phyloP scores from a whole-genome alignment of 2,888 invertebrate species.

The Standfussiana lucernea region DNA sequence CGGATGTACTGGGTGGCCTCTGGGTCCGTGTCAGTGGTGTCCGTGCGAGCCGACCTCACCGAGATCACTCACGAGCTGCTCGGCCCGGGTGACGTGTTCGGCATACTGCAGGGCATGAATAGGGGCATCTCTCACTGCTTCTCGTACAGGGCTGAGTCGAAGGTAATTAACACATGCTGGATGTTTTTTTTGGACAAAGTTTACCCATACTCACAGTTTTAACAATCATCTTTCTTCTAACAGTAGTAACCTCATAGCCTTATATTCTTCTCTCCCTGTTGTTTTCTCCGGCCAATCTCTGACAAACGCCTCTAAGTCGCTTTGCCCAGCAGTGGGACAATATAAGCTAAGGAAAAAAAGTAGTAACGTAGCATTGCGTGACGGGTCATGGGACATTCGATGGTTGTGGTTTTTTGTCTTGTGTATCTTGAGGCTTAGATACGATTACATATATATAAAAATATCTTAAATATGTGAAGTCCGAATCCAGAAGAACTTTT shows the following conservation, averaged over 20 bases:
- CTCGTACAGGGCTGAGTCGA: conserved; percentile 88
- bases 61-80: conserved; percentile 88
- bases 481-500: neutral
- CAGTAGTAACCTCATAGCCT: too few species aligned
- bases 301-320: too few species aligned
- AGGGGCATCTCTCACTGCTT: conserved; percentile 87
- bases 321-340: too few species aligned
- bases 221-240: neutral
- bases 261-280: too few species aligned
- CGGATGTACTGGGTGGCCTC: conserved; percentile 90
- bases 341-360: too few species aligned
- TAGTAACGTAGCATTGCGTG: too few species aligned
- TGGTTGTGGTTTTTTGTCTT: neutral
- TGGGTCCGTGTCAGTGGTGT: conserved; percentile 87
- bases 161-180: conserved; percentile 71
- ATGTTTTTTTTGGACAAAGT: neutral
- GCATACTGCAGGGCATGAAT: conserved; percentile 88
- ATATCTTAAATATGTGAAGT: neutral
- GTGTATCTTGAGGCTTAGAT: neutral
- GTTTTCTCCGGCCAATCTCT: too few species aligned
- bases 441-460: neutral
- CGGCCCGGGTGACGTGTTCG: conserved; percentile 87
- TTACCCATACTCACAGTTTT: neutral
- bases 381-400: neutral
- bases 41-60: conserved; percentile 83